These are phyloP conservation scores for Lasioglossum calceatum DNA, from an alignment of 2,888 invertebrate genomes.

Conservation along the genomic window DNA sequence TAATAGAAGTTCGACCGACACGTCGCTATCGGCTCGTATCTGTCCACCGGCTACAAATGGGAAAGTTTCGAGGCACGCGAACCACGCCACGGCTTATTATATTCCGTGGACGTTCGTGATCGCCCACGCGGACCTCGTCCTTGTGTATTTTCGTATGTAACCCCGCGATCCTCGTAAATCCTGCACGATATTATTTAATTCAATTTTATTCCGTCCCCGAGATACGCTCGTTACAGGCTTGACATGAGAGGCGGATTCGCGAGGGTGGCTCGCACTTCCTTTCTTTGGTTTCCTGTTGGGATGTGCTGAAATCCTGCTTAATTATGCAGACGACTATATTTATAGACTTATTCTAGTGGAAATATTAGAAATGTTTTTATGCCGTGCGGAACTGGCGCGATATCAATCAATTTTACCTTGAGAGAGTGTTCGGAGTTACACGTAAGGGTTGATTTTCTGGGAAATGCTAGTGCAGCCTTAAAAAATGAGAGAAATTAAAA, in stretches of 20 bases:
- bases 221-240: slow-evolving; percentile 27
- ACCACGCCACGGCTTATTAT: slow-evolving; percentile 67
- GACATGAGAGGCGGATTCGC: neutral
- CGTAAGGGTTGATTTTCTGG: neutral
- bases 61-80: slow-evolving; percentile 81
- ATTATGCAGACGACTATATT: neutral
- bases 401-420: neutral
- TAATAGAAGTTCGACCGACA: slow-evolving; percentile 73
- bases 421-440: neutral
- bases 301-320: neutral
- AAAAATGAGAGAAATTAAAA: too few species aligned
- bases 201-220: slow-evolving; percentile 31
- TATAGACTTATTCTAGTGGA: neutral
- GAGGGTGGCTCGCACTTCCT: neutral
- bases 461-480: neutral
- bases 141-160: slow-evolving; percentile 43
- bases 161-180: slow-evolving; percentile 45
- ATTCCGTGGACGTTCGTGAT: slow-evolving; percentile 56
- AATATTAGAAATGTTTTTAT: neutral
- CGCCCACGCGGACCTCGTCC: slow-evolving; percentile 39
- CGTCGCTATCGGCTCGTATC: slow-evolving; percentile 77
- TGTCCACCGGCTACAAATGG: slow-evolving; percentile 76
- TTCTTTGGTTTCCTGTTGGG: neutral
- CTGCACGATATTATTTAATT: slow-evolving; percentile 54
- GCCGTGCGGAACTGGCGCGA: neutral